phyloP scores from a whole-genome alignment of 2,113 vertebrate species.

The Oryzias javanicus region DNA sequence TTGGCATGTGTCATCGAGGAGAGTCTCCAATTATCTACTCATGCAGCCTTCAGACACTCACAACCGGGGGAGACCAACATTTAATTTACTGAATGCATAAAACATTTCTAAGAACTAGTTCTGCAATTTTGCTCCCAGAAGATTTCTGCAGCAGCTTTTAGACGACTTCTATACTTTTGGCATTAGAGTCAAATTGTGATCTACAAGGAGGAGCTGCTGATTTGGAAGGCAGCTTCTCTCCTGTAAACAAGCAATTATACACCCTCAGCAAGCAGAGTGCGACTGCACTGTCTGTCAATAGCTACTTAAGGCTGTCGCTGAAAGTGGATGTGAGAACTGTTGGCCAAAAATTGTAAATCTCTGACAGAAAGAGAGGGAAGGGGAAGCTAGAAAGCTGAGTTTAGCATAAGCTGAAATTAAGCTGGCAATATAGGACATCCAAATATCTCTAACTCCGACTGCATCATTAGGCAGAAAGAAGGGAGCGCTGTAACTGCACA shows the following conservation, averaged over 20 bases:
- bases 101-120: background rate
- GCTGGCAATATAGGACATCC: constrained; percentile 68
- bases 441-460: constrained; percentile 55
- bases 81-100: background rate
- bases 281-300: constrained; percentile 65
- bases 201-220: constrained; percentile 41
- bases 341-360: constrained; percentile 63
- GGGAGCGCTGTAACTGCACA: constrained; percentile 41
- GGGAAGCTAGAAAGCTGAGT: constrained; percentile 32
- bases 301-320: constrained; percentile 71
- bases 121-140: constrained; percentile 8
- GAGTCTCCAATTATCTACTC: constrained; percentile 29
- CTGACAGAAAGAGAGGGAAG: constrained; percentile 15
- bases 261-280: constrained; percentile 56
- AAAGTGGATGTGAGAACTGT: constrained; percentile 64
- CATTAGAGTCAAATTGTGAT: constrained; percentile 57
- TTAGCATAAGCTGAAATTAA: constrained; percentile 76
- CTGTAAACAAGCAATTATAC: constrained; percentile 75
- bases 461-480: constrained; percentile 56
- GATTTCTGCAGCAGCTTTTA: constrained; percentile 7
- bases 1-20: constrained; percentile 18
- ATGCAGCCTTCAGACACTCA: background rate
- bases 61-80: constrained; percentile 1
- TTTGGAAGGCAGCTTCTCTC: constrained; percentile 45
- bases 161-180: constrained; percentile 33